These are phyloP conservation scores for Pterobdella sp. DNA, from an alignment of 2,888 invertebrate genomes.

Conservation along the genomic window DNA sequence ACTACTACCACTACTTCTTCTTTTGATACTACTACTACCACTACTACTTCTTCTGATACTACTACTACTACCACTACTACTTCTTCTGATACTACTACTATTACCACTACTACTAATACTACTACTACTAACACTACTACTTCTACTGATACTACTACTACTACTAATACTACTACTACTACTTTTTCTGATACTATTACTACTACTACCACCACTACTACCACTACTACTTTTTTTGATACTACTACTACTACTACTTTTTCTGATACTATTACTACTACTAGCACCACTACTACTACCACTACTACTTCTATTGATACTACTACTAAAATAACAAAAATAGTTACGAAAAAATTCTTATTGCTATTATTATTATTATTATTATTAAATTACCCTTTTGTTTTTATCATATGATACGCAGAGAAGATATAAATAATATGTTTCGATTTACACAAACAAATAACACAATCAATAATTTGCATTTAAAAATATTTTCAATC, in stretches of 20 bases:
- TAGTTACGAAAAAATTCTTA: not conserved
- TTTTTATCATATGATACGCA: no score
- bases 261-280: slow-evolving; percentile 1
- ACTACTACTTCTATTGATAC: not conserved
- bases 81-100: slow-evolving; percentile 28
- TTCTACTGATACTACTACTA: slow-evolving; percentile 15
- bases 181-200: slow-evolving; percentile 3
- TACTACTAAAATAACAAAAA: not conserved
- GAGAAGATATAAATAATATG: no score
- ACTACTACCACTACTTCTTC: no score
- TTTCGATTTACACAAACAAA: no score
- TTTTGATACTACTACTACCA: no score
- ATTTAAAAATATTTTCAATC: no score
- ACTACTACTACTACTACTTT: slow-evolving; percentile 13
- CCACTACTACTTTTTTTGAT: not conserved
- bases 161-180: not conserved
- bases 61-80: slow-evolving; percentile 27
- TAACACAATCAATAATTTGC: no score
- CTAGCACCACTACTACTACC: slow-evolving; percentile 10
- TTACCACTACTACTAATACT: slow-evolving; percentile 29
- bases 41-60: slow-evolving; percentile 1
- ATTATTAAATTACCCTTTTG: not conserved
- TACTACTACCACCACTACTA: slow-evolving; percentile 13
- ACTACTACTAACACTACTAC: slow-evolving; percentile 31
- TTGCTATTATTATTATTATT: not conserved